Percentiles rank a stretch among this genome's conserved stretches.
These are phyloP conservation scores for Montifringilla adamsi DNA, from an alignment of 2,113 vertebrate species.

Conservation along the genomic window DNA sequence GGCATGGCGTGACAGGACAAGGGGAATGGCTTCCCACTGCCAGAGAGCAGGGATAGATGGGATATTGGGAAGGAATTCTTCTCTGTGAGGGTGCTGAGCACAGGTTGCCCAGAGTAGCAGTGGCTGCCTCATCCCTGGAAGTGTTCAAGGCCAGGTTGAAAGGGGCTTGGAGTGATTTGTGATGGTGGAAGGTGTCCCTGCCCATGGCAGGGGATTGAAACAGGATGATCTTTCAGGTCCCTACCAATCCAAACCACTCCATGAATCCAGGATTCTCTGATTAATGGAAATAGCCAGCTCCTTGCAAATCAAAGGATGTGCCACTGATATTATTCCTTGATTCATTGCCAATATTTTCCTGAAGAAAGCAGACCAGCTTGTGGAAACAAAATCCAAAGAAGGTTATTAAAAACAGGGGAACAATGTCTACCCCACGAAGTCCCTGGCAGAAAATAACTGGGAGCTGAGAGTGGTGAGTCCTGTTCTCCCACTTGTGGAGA, in stretches of 20 bases:
- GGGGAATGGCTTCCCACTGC: background rate
- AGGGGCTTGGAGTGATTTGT: accelerated
- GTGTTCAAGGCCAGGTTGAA: background rate
- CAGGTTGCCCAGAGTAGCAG: background rate
- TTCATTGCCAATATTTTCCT: background rate
- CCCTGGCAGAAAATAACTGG: background rate
- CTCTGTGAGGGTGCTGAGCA: accelerated
- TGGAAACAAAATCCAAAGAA: background rate
- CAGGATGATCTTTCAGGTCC: background rate
- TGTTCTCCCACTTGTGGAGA: background rate
- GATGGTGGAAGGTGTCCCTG: accelerated
- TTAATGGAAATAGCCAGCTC: background rate
- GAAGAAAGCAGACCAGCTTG: background rate
- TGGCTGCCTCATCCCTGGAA: background rate
- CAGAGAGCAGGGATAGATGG: background rate
- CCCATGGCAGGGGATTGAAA: background rate
- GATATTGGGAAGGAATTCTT: background rate
- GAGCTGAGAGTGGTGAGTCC: background rate
- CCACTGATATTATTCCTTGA: background rate
- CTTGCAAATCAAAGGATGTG: background rate
- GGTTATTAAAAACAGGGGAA: background rate
- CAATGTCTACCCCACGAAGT: background rate
- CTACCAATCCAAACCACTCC: background rate
- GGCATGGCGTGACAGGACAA: background rate
- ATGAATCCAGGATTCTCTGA: background rate